Evolutionary conservation across 1,140 invertebrate genomes (phyloP), one percentile per base, ranked within the genome.

Genomic region (Cataglyphis hispanica): DNA sequence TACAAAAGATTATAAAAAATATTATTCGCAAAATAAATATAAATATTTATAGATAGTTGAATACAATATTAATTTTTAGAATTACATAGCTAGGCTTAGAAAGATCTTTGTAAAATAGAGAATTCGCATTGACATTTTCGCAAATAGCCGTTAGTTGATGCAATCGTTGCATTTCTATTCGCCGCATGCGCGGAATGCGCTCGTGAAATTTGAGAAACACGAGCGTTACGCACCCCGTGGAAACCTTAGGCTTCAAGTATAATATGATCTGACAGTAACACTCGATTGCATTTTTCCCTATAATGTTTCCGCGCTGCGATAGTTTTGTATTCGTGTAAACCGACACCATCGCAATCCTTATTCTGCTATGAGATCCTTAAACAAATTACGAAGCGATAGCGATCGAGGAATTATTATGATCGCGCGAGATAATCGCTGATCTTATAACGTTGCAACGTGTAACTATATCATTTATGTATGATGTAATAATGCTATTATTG

Each of bases 161-260:
- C 75, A 76, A 80, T 70, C 77, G 76, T 64, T 22, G 60, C 76
- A 89, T 93, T 92, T 85, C 88, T 89, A 88, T 89, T 92, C 91
- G 89, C 84, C 90, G 92, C 86, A 86, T 89, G 84, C 89, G 86
- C 89, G 92, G 92, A 93, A 93, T 93, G 91, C 89, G 53, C 66
- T 86, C 78, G 74, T 92, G 93, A 94, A 94, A 94, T 94, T 92
- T 88, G 92, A 94, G 93, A 94, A 94, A 93, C 90, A 91, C 89
- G 63, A 63, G 63, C 75, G 81, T 87, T 90, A 87, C 70, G 84
- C 72, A 88, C 80, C 77, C 85, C 89, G 91, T 90, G 91, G 78
- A 93, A 92, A 94, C 92, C 91, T 91, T 93, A 93, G 90, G 91
- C 91, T 90, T 90, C 87, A 89, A 50, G 16, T 81, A 91, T 94